Conservation (phyloP, 1,140 invertebrate genomes). For the Atta colombica region DNA sequence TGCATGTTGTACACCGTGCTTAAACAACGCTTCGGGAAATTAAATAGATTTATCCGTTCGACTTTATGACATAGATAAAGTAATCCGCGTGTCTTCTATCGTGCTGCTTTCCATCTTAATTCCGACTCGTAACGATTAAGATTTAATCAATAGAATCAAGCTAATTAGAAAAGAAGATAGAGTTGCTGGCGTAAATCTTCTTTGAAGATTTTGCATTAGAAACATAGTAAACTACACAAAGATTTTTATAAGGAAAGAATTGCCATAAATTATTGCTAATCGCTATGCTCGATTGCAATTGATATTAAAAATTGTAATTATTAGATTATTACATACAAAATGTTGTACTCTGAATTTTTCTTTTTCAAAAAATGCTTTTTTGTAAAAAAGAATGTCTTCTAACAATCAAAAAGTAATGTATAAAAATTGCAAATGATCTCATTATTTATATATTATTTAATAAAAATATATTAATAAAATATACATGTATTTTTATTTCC, state of each 20-base stretch:
- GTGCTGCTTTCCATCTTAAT: constrained; percentile 21
- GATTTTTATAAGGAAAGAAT: not conserved
- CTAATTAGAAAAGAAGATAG: not conserved
- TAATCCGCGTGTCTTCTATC: not conserved
- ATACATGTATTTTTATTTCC: not conserved
- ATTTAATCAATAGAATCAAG: constrained; percentile 10
- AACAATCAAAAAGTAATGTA: not conserved
- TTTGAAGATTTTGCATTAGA: not conserved
- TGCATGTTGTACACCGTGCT: not conserved
- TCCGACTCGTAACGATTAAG: constrained; percentile 5
- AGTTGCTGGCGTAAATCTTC: not conserved
- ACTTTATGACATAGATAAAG: constrained; percentile 30
- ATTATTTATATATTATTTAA: not conserved
- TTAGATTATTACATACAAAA: not conserved
- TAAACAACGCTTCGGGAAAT: constrained; percentile 41
- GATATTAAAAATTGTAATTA: not conserved
- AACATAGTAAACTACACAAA: not conserved
- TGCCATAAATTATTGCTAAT: not conserved
- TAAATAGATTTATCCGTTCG: constrained; percentile 34
- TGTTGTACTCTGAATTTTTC: not conserved
- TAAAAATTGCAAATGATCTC: not conserved
- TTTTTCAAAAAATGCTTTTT: not conserved
- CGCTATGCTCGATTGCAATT: not conserved
- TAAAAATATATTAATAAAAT: too few species aligned
- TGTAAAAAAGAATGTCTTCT: not conserved